Evolutionary conservation across 2,113 vertebrate species (phyloP).

Genomic region (Cheirogaleus medius): DNA sequence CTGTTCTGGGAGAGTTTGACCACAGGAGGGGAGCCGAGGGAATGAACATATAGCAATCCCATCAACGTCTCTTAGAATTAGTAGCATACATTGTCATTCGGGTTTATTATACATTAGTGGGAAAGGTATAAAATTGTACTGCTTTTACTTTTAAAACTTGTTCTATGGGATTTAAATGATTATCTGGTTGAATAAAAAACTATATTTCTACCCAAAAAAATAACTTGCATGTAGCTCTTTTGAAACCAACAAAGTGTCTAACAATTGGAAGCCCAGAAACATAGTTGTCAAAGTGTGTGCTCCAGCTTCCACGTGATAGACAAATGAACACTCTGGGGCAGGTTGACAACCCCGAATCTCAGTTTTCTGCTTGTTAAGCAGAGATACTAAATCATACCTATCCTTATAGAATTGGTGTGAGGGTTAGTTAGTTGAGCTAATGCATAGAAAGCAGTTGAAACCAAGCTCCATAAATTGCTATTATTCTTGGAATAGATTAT

Average conservation of each 20-base stretch:
- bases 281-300: background rate
- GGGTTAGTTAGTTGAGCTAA: background rate
- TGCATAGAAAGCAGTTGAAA: background rate
- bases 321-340: too few relatives aligned
- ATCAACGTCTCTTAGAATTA: background rate
- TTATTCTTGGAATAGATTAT: background rate
- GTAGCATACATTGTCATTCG: background rate
- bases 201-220: background rate
- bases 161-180: background rate
- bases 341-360: background rate
- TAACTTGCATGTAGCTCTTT: background rate
- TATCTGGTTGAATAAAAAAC: background rate
- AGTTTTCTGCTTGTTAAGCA: background rate
- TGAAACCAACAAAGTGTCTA: background rate
- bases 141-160: background rate
- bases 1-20: background rate
- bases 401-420: background rate
- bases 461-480: background rate
- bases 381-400: background rate
- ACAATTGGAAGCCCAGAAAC: background rate
- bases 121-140: background rate
- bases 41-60: too few relatives aligned
- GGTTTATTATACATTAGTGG: background rate
- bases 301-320: accelerated
- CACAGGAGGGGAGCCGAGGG: too few relatives aligned